Conservation (phyloP, 2,113 vertebrate genomes). For the Carassius gibelio region DNA sequence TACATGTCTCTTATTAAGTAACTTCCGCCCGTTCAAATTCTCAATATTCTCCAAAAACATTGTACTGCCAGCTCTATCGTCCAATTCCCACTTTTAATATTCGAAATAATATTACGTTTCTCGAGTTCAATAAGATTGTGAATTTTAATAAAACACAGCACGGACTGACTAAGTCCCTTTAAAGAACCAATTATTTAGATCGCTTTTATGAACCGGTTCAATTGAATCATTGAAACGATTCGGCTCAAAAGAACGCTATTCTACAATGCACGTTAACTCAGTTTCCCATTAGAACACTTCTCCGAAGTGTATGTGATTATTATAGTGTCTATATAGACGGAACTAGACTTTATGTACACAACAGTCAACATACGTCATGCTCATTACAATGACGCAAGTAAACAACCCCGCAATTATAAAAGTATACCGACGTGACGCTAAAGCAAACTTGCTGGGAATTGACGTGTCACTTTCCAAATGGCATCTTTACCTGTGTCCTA, state of each 20-base stretch:
- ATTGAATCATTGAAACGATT: conserved; percentile 1
- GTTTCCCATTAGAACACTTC: neutral
- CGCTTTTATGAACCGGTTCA: neutral
- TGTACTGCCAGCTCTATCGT: too few species aligned
- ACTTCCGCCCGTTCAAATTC: neutral
- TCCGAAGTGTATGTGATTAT: neutral
- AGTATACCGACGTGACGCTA: conserved; percentile 14
- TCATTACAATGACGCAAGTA: neutral
- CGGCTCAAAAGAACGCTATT: neutral
- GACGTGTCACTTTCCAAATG: conserved; percentile 49
- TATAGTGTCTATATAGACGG: neutral
- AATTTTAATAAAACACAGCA: neutral
- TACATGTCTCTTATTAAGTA: neutral
- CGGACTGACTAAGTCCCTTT: neutral
- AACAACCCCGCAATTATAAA: neutral
- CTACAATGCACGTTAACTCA: neutral
- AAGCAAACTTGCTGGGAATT: conserved; percentile 17
- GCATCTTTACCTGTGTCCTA: too few species aligned
- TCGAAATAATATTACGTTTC: neutral
- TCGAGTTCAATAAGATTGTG: neutral
- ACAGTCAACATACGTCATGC: neutral
- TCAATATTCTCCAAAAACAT: neutral
- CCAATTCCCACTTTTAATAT: neutral
- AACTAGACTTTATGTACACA: neutral
- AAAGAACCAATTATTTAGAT: neutral